Percentiles rank a stretch among this genome's conserved stretches.
Evolutionary conservation across 2,888 invertebrate genomes (phyloP).

Genomic region (Gerris lacustris): DNA sequence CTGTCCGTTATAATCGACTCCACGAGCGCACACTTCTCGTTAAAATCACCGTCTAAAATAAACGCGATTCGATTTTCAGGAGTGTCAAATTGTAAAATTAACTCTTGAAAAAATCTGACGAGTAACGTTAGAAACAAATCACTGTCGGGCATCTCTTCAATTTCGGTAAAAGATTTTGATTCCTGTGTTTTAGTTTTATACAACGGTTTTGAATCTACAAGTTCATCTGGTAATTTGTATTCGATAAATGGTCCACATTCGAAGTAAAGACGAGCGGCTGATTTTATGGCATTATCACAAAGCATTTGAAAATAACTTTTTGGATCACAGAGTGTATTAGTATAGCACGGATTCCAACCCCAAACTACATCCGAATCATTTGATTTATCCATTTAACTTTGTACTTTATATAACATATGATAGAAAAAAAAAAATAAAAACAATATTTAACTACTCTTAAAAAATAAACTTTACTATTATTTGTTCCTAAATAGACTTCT

Average conservation of each 20-base stretch:
- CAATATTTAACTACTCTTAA: too few relatives aligned
- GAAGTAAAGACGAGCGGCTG: not conserved
- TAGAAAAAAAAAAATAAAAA: too few relatives aligned
- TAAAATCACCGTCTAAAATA: not conserved
- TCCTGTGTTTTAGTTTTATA: not conserved
- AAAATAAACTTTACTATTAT: too few relatives aligned
- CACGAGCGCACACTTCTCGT: not conserved
- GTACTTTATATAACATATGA: not conserved
- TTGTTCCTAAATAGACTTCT: too few relatives aligned
- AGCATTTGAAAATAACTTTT: not conserved
- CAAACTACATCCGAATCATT: not conserved
- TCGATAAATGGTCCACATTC: not conserved
- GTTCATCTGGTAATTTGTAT: not conserved
- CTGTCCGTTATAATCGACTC: not conserved
- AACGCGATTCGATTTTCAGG: not conserved
- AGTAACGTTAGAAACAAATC: not conserved
- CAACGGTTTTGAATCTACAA: not conserved
- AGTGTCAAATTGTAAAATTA: not conserved
- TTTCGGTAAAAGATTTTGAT: not conserved
- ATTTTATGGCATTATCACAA: not conserved
- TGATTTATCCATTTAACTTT: not conserved
- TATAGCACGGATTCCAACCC: constrained; percentile 5
- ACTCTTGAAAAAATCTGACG: not conserved
- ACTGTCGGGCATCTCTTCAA: not conserved
- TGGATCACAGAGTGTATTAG: not conserved